Evolutionary conservation across 2,888 invertebrate species (phyloP).

Genomic region (Magallana nippona): DNA sequence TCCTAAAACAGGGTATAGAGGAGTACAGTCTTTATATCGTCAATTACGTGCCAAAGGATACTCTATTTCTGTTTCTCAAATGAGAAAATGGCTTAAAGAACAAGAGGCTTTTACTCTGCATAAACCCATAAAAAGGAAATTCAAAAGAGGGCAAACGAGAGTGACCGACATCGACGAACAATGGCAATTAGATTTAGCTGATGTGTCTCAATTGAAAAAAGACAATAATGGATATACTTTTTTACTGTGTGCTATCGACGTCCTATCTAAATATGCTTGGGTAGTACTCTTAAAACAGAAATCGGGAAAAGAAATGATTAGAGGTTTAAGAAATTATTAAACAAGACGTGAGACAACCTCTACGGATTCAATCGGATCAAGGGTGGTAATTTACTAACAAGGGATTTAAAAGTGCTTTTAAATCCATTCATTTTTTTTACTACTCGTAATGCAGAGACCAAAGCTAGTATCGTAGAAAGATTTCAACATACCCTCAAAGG

Average conservation of each 20-base stretch:
- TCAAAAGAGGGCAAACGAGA: constrained; percentile 48
- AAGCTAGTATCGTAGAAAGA: constrained; percentile 73
- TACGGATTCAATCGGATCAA: constrained; percentile 57
- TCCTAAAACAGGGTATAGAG: background rate
- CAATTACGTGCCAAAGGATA: background rate
- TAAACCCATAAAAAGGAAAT: constrained; percentile 48
- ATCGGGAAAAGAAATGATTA: constrained; percentile 47
- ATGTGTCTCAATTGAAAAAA: background rate
- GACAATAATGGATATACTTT: too few relatives aligned
- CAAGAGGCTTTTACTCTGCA: constrained; percentile 57
- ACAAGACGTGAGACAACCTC: constrained; percentile 49
- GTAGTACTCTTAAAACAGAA: constrained; percentile 64
- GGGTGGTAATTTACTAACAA: constrained; percentile 63
- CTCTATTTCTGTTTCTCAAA: background rate
- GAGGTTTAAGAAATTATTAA: constrained; percentile 51
- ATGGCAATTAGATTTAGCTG: constrained; percentile 57
- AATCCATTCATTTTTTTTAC: constrained; percentile 62
- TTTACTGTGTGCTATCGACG: too few relatives aligned
- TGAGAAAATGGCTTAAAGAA: background rate
- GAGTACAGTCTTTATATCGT: background rate
- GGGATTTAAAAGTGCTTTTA: constrained; percentile 43
- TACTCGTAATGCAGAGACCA: constrained; percentile 65
- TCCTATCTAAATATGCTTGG: constrained; percentile 40
- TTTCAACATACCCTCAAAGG: constrained; percentile 60
- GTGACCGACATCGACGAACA: constrained; percentile 62